Conservation (phyloP, 92 coral and sea anemone species). For the Umimayanthus kanabou region DNA sequence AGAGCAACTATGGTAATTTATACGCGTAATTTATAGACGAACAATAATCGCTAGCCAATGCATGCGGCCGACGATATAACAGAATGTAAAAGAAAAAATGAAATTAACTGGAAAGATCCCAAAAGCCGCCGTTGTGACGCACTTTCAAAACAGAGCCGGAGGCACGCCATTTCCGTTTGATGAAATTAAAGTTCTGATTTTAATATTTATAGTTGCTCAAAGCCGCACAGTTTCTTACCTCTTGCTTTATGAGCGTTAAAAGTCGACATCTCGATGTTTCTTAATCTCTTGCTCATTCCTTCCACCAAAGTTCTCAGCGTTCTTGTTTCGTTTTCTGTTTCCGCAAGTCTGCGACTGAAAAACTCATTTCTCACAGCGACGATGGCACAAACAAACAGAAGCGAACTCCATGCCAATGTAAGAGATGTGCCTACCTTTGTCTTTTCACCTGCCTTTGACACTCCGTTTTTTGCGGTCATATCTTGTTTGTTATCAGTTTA, state of each 20-base stretch:
- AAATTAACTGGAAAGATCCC: too few relatives aligned
- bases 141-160: too few relatives aligned
- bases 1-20: too few relatives aligned
- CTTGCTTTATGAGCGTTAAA: neutral
- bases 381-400: neutral
- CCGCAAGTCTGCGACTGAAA: neutral
- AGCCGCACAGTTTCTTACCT: neutral
- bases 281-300: slow-evolving; percentile 2
- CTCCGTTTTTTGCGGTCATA: neutral
- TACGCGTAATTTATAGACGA: too few relatives aligned
- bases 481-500: neutral
- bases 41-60: too few relatives aligned
- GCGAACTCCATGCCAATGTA: neutral
- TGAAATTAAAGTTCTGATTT: too few relatives aligned
- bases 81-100: too few relatives aligned
- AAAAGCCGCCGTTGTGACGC: too few relatives aligned
- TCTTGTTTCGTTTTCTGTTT: slow-evolving; percentile 5
- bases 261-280: neutral
- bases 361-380: neutral
- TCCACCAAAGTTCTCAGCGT: neutral
- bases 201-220: too few relatives aligned
- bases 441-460: neutral
- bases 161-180: neutral
- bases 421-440: neutral
- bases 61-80: too few relatives aligned